phyloP scores from a whole-genome alignment of 2,113 vertebrate species.

The Brachirus orientalis region DNA sequence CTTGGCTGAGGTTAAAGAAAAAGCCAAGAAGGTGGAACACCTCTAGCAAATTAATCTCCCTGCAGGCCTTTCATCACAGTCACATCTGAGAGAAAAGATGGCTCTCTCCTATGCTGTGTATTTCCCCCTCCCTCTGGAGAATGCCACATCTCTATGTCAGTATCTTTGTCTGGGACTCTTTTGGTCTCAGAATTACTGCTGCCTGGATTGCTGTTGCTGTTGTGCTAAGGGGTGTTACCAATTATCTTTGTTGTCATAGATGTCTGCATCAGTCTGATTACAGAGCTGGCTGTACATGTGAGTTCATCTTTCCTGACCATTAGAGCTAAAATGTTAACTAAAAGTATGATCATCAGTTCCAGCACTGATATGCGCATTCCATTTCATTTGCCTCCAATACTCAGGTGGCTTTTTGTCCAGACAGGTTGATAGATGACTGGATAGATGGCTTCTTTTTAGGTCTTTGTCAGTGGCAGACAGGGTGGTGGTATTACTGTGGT shows the following conservation, averaged over 20 bases:
- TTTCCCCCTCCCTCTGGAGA: background rate
- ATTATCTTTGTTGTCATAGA: slow-evolving; percentile 55
- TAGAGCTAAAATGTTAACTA: slow-evolving; percentile 70
- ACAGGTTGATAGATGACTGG: slow-evolving; percentile 67
- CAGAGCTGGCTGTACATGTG: slow-evolving; percentile 41
- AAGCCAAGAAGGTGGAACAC: slow-evolving; percentile 54
- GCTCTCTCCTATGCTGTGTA: slow-evolving; percentile 24
- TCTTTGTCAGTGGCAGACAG: slow-evolving; percentile 42
- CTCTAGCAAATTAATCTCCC: slow-evolving; percentile 70
- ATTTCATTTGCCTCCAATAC: slow-evolving; percentile 55
- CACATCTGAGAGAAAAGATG: slow-evolving; percentile 49
- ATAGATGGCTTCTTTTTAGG: slow-evolving; percentile 67
- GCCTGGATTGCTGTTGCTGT: slow-evolving; percentile 34
- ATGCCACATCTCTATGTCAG: slow-evolving; percentile 32
- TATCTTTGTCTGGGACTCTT: slow-evolving; percentile 27
- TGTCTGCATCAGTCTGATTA: slow-evolving; percentile 50
- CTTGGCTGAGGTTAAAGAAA: slow-evolving; percentile 52
- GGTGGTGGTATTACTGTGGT: slow-evolving; percentile 23
- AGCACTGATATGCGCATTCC: slow-evolving; percentile 56
- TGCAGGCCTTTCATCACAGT: slow-evolving; percentile 56
- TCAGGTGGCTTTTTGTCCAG: slow-evolving; percentile 59
- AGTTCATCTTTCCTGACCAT: slow-evolving; percentile 65
- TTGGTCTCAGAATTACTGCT: slow-evolving; percentile 27
- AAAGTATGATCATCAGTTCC: slow-evolving; percentile 69
- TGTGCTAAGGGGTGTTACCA: slow-evolving; percentile 31